A percentile compares a stretch with the other conserved stretches of the same genome.
Evolutionary conservation across 2,888 invertebrate species (phyloP).

Genomic region (Bembecia ichneumoniformis): DNA sequence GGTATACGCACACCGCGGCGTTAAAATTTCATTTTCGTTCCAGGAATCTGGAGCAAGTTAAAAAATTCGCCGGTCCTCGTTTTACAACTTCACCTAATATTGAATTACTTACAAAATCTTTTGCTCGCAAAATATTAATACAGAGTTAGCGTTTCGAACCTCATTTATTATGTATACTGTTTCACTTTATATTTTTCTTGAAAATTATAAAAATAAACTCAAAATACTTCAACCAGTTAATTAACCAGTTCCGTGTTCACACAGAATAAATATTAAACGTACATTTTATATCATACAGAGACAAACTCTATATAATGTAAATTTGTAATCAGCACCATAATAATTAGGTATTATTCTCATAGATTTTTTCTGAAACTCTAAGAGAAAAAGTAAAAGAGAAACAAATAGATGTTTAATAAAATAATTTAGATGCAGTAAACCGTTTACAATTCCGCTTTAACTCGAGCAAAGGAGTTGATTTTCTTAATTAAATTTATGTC

Average conservation of each 20-base stretch:
- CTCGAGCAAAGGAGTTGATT: background rate
- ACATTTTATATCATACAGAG: too few relatives aligned
- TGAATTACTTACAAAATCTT: constrained; percentile 4
- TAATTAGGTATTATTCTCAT: too few relatives aligned
- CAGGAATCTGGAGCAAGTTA: constrained; percentile 12
- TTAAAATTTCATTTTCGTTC: constrained; percentile 5
- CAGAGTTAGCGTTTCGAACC: too few relatives aligned
- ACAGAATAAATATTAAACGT: too few relatives aligned
- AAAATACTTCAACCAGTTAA: too few relatives aligned
- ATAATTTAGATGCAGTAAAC: background rate
- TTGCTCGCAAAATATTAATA: background rate
- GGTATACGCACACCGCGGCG: background rate
- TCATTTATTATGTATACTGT: too few relatives aligned
- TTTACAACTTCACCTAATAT: constrained; percentile 2
- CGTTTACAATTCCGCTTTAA: background rate
- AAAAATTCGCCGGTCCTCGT: constrained; percentile 12
- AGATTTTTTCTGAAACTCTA: too few relatives aligned
- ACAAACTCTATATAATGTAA: too few relatives aligned
- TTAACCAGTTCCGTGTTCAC: too few relatives aligned
- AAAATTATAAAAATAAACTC: too few relatives aligned
- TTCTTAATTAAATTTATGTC: background rate
- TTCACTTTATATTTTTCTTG: too few relatives aligned
- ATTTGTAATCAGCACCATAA: too few relatives aligned
- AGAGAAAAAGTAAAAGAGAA: background rate
- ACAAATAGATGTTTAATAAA: background rate